These are phyloP conservation scores for Lutjanus argentimaculatus DNA, from an alignment of 2,797 vertebrate genomes.

Conservation along the genomic window DNA sequence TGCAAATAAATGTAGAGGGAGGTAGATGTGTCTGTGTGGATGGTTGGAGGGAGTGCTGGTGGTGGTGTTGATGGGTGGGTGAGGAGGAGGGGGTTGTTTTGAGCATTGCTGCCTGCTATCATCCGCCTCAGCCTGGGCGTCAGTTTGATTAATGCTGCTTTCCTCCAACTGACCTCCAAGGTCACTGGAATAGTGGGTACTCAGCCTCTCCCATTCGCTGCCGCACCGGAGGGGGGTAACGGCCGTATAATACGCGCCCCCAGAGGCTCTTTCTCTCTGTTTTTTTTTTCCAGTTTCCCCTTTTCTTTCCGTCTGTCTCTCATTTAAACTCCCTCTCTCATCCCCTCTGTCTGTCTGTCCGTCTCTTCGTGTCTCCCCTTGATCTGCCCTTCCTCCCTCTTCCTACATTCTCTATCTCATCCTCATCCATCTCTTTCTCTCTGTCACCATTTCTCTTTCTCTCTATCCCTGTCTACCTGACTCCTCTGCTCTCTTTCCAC, in stretches of 20 bases:
- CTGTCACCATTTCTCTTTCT: conserved; percentile 38
- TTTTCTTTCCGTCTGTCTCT: conserved; percentile 47
- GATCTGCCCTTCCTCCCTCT: conserved; percentile 62
- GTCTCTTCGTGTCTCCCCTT: conserved; percentile 55
- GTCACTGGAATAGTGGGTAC: conserved; percentile 81
- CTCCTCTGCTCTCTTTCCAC: conserved; percentile 55
- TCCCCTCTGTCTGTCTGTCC: conserved; percentile 46
- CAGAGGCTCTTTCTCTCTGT: conserved; percentile 64
- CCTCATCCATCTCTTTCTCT: conserved; percentile 59
- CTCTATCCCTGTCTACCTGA: conserved; percentile 34
- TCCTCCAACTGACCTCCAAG: conserved; percentile 83
- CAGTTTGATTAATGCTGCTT: conserved; percentile 85
- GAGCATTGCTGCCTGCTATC: conserved; percentile 77
- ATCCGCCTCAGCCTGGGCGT: conserved; percentile 75
- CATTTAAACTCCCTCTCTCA: conserved; percentile 48
- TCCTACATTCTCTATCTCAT: conserved; percentile 28
- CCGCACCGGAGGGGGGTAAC: conserved; percentile 72
- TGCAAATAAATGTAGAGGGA: conserved; percentile 48
- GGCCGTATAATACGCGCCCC: conserved; percentile 76
- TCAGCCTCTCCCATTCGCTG: conserved; percentile 67
- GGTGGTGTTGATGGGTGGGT: conserved; percentile 35
- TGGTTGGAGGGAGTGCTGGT: conserved; percentile 17
- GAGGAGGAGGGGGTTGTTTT: conserved; percentile 59
- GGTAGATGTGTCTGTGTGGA: conserved; percentile 26
- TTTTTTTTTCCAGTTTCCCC: conserved; percentile 38